A percentile compares a stretch with the other conserved stretches of the same genome.
phyloP scores from a whole-genome alignment of 2,113 vertebrate species.

The Naja naja region DNA sequence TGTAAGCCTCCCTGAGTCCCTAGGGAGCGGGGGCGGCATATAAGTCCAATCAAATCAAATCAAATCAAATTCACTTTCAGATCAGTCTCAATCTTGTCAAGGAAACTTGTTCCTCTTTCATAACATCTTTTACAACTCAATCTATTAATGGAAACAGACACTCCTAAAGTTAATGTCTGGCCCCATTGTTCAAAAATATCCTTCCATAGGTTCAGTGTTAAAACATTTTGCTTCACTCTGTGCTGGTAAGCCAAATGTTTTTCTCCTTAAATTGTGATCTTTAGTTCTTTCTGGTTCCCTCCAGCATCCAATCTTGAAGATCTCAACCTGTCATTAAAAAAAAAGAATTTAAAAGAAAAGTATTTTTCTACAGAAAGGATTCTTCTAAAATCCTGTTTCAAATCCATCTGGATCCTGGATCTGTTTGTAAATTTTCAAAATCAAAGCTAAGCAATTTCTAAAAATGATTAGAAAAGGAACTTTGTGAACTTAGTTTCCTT shows the following conservation, averaged over 20 bases:
- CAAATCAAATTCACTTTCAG: neutral
- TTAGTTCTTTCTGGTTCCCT: neutral
- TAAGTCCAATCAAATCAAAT: no score
- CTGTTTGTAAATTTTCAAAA: neutral
- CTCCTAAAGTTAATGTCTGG: neutral
- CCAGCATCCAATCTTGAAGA: neutral
- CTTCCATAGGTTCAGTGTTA: neutral
- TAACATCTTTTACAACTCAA: neutral
- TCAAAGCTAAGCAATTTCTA: neutral
- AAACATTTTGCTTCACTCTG: neutral
- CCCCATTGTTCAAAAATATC: neutral
- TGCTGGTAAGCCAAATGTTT: neutral
- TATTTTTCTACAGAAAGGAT: neutral
- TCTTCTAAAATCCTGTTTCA: neutral
- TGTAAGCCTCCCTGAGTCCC: no score
- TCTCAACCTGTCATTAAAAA: neutral
- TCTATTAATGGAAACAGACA: neutral
- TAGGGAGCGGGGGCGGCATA: no score
- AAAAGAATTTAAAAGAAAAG: neutral
- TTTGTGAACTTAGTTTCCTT: neutral
- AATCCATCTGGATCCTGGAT: neutral
- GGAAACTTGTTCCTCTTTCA: neutral
- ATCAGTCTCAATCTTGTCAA: neutral
- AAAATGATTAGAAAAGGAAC: neutral
- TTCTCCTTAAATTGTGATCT: neutral